A percentile compares a stretch with the other conserved stretches of the same genome.
Conservation (phyloP, 2,888 invertebrate genomes). For the Megastigmus dorsalis region DNA sequence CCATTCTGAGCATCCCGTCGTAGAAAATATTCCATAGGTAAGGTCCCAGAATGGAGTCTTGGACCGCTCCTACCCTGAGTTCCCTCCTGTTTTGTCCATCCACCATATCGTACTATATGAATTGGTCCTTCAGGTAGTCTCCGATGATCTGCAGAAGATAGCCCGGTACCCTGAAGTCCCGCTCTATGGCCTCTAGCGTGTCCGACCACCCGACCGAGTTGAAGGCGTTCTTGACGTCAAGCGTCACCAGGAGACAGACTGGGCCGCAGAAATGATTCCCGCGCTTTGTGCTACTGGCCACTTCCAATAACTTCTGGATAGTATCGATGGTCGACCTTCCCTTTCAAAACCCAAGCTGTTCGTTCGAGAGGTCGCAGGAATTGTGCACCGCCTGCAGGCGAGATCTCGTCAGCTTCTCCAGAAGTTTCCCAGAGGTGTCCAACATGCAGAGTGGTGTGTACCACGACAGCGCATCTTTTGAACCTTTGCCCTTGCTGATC, state of each 20-base stretch:
- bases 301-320: too few species aligned
- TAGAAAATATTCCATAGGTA: conserved; percentile 57
- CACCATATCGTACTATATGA: too few species aligned
- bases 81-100: conserved; percentile 38
- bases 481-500: conserved; percentile 10
- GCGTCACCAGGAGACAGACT: neutral
- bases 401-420: too few species aligned
- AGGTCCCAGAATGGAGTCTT: conserved; percentile 55
- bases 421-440: too few species aligned
- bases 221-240: conserved; percentile 50
- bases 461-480: conserved; percentile 18
- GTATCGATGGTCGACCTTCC: too few species aligned
- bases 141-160: conserved; percentile 45
- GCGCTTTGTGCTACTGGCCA: too few species aligned
- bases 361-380: too few species aligned
- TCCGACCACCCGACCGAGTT: conserved; percentile 54
- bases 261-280: too few species aligned
- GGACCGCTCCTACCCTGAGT: conserved; percentile 51
- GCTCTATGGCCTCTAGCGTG: too few species aligned
- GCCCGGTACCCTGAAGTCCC: conserved; percentile 38
- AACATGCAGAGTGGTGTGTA: too few species aligned
- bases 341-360: too few species aligned
- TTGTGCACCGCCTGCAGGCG: too few species aligned
- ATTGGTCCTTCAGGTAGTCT: conserved; percentile 50
- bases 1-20: conserved; percentile 46